Base-by-base conservation (phyloP, 1,140 invertebrate species). In the Ganaspis sp. region DNA sequence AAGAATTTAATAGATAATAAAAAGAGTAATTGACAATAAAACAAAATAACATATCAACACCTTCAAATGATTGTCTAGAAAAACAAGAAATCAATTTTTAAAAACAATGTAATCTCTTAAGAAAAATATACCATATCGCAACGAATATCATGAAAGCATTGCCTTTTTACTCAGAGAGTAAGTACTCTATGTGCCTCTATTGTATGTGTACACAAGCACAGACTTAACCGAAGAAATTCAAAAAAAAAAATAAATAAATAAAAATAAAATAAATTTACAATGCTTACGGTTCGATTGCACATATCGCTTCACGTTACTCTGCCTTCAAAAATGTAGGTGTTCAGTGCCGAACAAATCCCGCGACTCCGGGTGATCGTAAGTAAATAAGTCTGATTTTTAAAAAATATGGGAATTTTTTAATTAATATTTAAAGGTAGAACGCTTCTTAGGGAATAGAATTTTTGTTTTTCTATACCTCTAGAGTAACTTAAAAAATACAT, bases 11-110 rank as follows among this genome's bases (percentile, higher is more conserved):
- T n/a, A 17, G 42, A 15, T 17, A 8, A 49, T 17, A 17, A 15
- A n/a, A 49, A 49, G 45, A 49, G 45, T 64, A 11, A 64, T 64
- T 12, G 58, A 64, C 58, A 64, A 64, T 64, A 64, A 64, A 29
- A 64, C 5, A 64, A 64, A 64, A 15, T n/a, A 29, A 29, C 58
- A 64, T 64, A 64, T 64, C 58, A 64, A 34, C 23, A 6, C 58
- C 15, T 64, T 29, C 3, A 12, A 26, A 34, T 15, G 23, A 64
- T 29, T n/a, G 4, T 4, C 21, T 5, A 26, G 23, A 1, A 29
- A 12, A 64, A 29, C 2, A 64, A 26, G 29, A 29, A 64, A 29
- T 11, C 4, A 23, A 11, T 23, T 58, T 23, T 58, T 58, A 26
- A 23, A 19, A 12, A 12, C 23, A 64, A 29, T 15, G 58, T n/a